Evolutionary conservation across 2,797 vertebrate genomes (phyloP), one percentile per base, ranked within the genome.

Genomic region (Pseudomugil gertrudae): DNA sequence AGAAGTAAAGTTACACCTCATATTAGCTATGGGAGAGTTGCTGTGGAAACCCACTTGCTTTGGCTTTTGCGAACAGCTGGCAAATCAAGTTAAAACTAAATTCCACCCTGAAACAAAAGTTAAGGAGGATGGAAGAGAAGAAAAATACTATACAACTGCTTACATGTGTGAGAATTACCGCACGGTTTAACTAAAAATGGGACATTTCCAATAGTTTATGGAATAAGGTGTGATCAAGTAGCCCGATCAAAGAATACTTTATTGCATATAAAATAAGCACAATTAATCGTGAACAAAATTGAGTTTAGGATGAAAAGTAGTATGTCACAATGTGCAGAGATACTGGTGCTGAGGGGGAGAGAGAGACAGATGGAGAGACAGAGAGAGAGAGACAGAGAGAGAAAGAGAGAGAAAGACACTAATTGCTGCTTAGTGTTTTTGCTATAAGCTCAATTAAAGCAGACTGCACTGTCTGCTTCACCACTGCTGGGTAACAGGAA

Each of bases 1-100:
- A 72, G 72, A 74, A 69, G 76, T 68, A 85, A 77, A 74, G 78
- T 27, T 79, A 78, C 76, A 83, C 71, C 74, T 83, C 78, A 51
- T 56, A 73, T 80, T 78, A 79, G 66, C 71, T 48, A 60, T 40
- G 69, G 70, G 64, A 59, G 76, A 77, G 69, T 72, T 80, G 68
- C 79, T 63, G 64, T 76, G 74, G 76, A 80, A 74, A 84, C 73
- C 76, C 21, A 26, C 72, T 75, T 62, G 26, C 50, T 62, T 71
- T n/a, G 53, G 65, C 76, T 32, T 78, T 60, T 71, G 35, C 38
- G 36, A 68, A 61, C 62, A 78, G 76, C 72, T 82, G 78, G 69
- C 54, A 66, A 70, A 85, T 45, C 43, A 81, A 74, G 70, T 76
- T 58, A 52, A 72, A 63, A 43, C 51, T n/a, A 57, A 61, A 72